Evolutionary conservation across 2,888 invertebrate species (phyloP).

Genomic region (Ditylenchus weischeri): DNA sequence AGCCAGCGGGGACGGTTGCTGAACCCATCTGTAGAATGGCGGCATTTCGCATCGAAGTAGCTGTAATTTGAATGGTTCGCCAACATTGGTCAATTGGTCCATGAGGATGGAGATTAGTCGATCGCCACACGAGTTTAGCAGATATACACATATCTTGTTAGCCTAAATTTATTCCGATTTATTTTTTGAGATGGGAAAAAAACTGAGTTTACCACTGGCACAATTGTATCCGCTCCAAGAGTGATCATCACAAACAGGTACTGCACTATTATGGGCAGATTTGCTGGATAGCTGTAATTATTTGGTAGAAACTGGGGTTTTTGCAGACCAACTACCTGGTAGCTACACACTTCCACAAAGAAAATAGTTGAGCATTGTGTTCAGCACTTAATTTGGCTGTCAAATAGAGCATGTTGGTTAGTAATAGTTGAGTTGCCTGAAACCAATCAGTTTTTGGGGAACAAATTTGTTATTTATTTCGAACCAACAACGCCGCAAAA

Average conservation of each 20-base stretch:
- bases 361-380: constrained; percentile 90
- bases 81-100: constrained; percentile 72
- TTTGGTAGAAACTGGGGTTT: not conserved
- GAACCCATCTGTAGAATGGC: constrained; percentile 82
- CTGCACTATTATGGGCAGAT: constrained; percentile 89
- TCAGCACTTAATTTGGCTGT: constrained; percentile 88
- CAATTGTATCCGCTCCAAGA: constrained; percentile 88
- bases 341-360: constrained; percentile 90
- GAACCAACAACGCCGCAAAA: too few species aligned
- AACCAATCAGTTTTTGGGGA: constrained; percentile 63
- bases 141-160: constrained; percentile 85
- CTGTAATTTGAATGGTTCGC: constrained; percentile 61
- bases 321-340: constrained; percentile 63
- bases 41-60: constrained; percentile 96
- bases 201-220: constrained; percentile 73
- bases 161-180: constrained; percentile 67
- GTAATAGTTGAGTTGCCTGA: constrained; percentile 98
- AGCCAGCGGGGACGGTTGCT: constrained; percentile 10
- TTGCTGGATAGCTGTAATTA: constrained; percentile 80
- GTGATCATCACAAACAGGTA: constrained; percentile 93
- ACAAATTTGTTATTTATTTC: too few species aligned
- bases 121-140: constrained; percentile 86
- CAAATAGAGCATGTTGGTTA: constrained; percentile 96
- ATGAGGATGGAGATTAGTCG: constrained; percentile 92
- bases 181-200: too few species aligned